Evolutionary conservation across 2,113 vertebrate species (phyloP), one percentile per base, ranked within the genome.

Genomic region (Cyrtonyx montezumae): DNA sequence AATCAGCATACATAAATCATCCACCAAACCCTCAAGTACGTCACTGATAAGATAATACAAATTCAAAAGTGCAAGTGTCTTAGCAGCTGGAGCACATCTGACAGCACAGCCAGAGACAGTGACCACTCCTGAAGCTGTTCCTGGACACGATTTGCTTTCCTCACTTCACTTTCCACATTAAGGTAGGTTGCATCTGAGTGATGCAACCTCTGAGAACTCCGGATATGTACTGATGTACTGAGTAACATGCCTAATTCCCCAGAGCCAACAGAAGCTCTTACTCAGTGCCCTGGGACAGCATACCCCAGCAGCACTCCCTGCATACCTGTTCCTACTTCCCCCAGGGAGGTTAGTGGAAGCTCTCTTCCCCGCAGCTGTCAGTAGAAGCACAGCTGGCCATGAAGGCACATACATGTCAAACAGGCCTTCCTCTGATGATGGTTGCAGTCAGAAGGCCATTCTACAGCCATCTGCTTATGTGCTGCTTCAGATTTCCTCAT

Each of bases 141-240:
- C 37, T 49, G 25, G 26, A 34, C n/a, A 13, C 0, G 0, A 19
- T 28, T 45, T 7, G 18, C 21, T 8, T 53, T 51, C 8, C 59
- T 51, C 32, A 4, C 61, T 59, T 91, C 73, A 16, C 37, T 20
- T 68, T 75, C 34, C 48, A 53, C 45, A 5, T 13, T 11, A 32
- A 83, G 76, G 63, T 34, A 40, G 4, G 59, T 49, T 2, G 7
- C 45, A 58, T 26, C 62, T 43, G 61, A 88, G 40, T 8, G 43
- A 81, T 45, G 37, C n/a, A 69, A 58, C 32, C 20, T 11, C 55
- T 63, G n/a, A 59, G 26, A 62, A 71, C 42, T 8, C 67, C 58
- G 40, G 28, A n/a, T 61, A 55, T 17, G 45, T 69, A 48, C n/a
- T n/a, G n/a, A 87, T 70, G 26, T 28, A 28, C 87, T 70, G 45